Evolutionary conservation across 2,797 vertebrate species (phyloP), one percentile per base, ranked within the genome.

Genomic region (Mionectes olivaceus): DNA sequence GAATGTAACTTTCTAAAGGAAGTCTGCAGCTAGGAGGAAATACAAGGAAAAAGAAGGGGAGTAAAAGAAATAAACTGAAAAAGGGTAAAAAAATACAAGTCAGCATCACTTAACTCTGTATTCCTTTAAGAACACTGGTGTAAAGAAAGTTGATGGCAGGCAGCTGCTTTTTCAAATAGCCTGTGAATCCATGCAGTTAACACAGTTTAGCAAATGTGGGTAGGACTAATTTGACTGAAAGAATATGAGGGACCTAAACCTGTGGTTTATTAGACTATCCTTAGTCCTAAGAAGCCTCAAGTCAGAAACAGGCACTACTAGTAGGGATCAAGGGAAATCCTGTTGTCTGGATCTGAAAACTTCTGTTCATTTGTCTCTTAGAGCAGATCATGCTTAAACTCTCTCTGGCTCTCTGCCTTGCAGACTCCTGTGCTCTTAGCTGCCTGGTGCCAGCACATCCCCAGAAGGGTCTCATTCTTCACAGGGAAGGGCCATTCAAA

Each of bases 391-490:
- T 73, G 71, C 43, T 75, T 91, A 85, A 89, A 74, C 46, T 68
- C 68, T 56, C 44, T 19, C 60, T 92, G 53, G 43, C 53, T 53
- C 61, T 94, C 56, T 83, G 76, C 69, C 35, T 91, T 88, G 71
- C 64, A 94, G 77, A 15, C 7, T 91, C 9, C 68, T 61, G 60
- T 33, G 19, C 46, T 55, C 44, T 85, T 28, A 19, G 69, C 41
- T 94, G 50, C 47, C 84, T 68, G 69, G 37, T 78, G 76, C 79
- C 63, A 60, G 39, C 30, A 65, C 25, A 33, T 65, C 39, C 75
- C 73, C 67, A 83, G 76, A 87, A 94, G 65, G 47, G 35, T 35
- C 33, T 83, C 79, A 59, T 91, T 91, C 85, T 91, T 96, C 79
- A 90, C 0, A 1, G 25, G 27, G 57, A 71, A 83, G 70, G 67